Percentiles rank a stretch among this genome's conserved stretches.
These are phyloP conservation scores for Oncorhynchus nerka DNA, from an alignment of 2,113 vertebrate species.

Conservation along the genomic window DNA sequence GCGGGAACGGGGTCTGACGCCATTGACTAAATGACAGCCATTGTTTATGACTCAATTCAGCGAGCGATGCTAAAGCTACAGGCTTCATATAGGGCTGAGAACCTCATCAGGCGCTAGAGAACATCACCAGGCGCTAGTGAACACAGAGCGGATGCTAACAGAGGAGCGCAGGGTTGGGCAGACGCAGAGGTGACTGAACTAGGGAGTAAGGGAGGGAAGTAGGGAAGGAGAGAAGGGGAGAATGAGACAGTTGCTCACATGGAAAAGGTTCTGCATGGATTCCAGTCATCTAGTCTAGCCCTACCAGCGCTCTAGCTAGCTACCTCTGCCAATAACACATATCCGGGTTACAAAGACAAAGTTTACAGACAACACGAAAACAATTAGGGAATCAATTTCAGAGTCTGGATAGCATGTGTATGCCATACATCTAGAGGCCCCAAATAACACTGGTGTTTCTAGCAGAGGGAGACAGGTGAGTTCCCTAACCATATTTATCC, in stretches of 20 bases:
- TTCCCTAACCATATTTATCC: slow-evolving; percentile 3
- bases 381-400: no score
- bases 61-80: no score
- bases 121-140: not conserved
- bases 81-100: no score
- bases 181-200: not conserved
- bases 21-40: slow-evolving; percentile 55
- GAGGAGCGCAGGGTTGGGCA: not conserved
- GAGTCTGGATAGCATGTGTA: no score
- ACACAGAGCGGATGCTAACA: not conserved
- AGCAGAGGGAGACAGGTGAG: no score
- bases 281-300: no score
- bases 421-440: no score
- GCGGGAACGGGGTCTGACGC: slow-evolving; percentile 9
- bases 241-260: not conserved
- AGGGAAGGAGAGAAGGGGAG: slow-evolving; percentile 17
- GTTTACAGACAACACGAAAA: no score
- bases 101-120: no score
- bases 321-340: not conserved
- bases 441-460: no score
- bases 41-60: slow-evolving; percentile 54
- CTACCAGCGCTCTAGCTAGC: not conserved
- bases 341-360: no score
- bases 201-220: slow-evolving; percentile 24
- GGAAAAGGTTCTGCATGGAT: no score